Percentiles rank a stretch among this genome's conserved stretches.
These are phyloP conservation scores for Ianthella basta DNA, from an alignment of 37 sponge, comb jelly and placozoan genomes.

Conservation along the genomic window DNA sequence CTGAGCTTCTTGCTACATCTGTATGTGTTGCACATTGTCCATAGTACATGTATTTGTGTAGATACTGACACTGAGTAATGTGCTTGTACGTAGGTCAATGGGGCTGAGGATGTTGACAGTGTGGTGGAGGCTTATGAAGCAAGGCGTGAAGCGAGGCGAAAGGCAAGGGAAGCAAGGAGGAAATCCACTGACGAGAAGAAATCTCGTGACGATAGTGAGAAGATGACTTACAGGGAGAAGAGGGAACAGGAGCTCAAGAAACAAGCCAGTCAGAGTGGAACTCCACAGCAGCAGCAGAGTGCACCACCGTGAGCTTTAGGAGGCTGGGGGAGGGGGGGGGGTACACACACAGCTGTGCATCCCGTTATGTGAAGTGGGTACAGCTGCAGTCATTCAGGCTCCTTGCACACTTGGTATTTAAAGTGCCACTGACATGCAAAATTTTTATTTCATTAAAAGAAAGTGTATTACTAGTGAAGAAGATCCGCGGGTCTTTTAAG, in stretches of 20 bases:
- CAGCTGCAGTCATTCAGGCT: too few relatives aligned
- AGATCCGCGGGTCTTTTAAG: too few relatives aligned
- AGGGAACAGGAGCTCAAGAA: slow-evolving; percentile 47
- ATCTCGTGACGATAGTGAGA: slow-evolving; percentile 22
- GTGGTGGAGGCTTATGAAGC: slow-evolving; percentile 75
- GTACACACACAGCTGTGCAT: background rate
- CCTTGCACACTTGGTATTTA: too few relatives aligned
- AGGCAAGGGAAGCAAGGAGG: slow-evolving; percentile 71
- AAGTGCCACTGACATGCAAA: too few relatives aligned
- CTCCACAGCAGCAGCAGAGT: background rate
- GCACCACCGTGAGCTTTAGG: slow-evolving; percentile 7
- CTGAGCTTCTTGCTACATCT: too few relatives aligned
- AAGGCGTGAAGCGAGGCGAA: slow-evolving; percentile 65
- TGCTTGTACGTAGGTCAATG: background rate
- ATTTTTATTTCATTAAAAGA: too few relatives aligned
- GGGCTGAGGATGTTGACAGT: slow-evolving; percentile 10
- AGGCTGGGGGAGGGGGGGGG: background rate
- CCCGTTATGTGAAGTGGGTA: background rate
- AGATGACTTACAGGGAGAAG: slow-evolving; percentile 56
- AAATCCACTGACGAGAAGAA: slow-evolving; percentile 55
- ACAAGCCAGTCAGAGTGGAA: background rate
- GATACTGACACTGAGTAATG: too few relatives aligned
- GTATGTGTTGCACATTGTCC: too few relatives aligned
- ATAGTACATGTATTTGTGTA: too few relatives aligned
- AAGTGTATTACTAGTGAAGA: too few relatives aligned